Conservation (phyloP, 2,113 vertebrate genomes). For the Hystrix brachyura region DNA sequence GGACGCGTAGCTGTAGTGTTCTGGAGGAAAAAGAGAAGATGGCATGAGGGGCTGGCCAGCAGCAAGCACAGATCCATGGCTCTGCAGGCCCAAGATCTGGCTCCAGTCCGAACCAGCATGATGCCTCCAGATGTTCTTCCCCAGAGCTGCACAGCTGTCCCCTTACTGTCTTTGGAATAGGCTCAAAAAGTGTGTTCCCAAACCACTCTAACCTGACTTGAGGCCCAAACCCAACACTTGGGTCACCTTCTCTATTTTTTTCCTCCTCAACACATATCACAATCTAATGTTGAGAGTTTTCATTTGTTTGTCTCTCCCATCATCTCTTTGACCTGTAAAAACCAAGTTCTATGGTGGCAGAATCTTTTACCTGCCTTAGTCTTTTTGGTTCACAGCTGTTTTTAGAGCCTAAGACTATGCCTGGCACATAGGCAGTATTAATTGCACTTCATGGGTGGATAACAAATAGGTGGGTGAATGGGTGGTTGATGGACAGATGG, state of each 20-base stretch:
- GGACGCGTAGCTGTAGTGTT: conserved; percentile 94
- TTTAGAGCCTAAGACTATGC: neutral
- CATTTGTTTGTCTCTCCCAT: rapidly evolving
- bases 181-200: neutral
- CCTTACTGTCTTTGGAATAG: neutral
- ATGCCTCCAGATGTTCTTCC: neutral
- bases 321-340: neutral
- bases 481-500: too few relatives aligned
- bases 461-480: neutral
- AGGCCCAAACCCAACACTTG: neutral
- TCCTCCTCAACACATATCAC: neutral
- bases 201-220: rapidly evolving
- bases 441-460: neutral
- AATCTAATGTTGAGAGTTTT: neutral
- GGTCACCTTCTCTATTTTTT: rapidly evolving
- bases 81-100: neutral
- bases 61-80: rapidly evolving
- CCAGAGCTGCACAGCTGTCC: rapidly evolving
- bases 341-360: neutral
- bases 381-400: neutral
- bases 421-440: neutral
- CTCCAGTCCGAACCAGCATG: neutral
- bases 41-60: conserved; percentile 17
- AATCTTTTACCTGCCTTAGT: neutral
- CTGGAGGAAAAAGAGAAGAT: conserved; percentile 87